Percentiles rank a stretch among this genome's conserved stretches.
phyloP scores from a whole-genome alignment of 2,113 vertebrate genomes.

The Python bivittatus region DNA sequence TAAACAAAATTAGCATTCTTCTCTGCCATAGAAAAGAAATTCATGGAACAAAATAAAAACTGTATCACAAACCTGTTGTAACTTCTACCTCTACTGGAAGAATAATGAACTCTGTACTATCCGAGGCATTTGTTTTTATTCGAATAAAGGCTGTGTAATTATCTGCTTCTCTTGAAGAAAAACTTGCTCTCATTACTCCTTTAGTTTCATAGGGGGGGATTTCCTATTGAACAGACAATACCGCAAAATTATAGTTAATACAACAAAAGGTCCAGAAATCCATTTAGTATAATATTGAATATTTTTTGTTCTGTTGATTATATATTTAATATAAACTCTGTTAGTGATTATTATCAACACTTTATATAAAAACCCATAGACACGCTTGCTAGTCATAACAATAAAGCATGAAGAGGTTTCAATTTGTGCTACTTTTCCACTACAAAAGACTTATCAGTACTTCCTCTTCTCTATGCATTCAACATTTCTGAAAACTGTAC shows the following conservation, averaged over 20 bases:
- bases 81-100: constrained; percentile 98
- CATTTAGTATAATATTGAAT: background rate
- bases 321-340: background rate
- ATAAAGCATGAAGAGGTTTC: background rate
- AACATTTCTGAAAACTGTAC: background rate
- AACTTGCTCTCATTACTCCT: constrained; percentile 98
- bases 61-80: constrained; percentile 84
- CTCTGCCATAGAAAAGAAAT: constrained; percentile 4
- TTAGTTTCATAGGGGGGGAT: constrained; percentile 98
- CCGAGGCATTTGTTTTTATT: constrained; percentile 96
- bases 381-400: background rate
- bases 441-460: background rate
- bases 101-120: constrained; percentile 92
- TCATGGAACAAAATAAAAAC: background rate
- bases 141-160: constrained; percentile 98
- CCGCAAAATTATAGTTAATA: background rate
- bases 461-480: background rate
- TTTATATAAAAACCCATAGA: background rate
- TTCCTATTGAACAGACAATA: constrained; percentile 78
- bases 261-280: background rate
- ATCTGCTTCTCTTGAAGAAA: constrained; percentile 96
- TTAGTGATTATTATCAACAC: background rate
- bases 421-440: background rate
- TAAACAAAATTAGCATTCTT: constrained; percentile 38
- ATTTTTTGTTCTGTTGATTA: background rate